Evolutionary conservation across 2,888 invertebrate species (phyloP), one percentile per base, ranked within the genome.

Genomic region (Chalcis sispes): DNA sequence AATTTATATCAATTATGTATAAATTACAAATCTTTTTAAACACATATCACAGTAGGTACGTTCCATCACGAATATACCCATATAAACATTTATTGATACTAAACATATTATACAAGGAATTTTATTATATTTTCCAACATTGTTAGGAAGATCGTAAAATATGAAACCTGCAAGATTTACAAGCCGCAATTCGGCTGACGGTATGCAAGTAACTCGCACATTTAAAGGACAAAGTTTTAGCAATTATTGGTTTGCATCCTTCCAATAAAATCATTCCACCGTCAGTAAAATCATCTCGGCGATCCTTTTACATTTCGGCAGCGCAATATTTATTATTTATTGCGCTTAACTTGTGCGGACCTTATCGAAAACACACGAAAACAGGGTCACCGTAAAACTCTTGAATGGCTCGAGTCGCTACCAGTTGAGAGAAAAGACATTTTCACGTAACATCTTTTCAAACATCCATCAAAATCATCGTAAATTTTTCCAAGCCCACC

Each of bases 391-490:
- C 40, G 42, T 62, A 62, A 71, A 61, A 52, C 2, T 7, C 23
- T 56, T 59, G 67, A 27, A 2, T 7, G 20, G 8, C 27, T 54
- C 27, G 13, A n/a, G n/a, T 20, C 18, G 56, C 72, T 61, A 73
- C 72, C 52, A 48, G 66, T 20, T 58, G 50, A 52, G 52, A 40
- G 62, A 50, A n/a, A 61, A 42, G 29, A 61, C 27, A 67, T 61
- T 72, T 76, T 76, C 56, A 67, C 72, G 67, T 52, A 76, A 76
- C 56, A 50, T 66, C 62, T 40, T n/a, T 46, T 62, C 67, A 50
- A 56, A 54, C 66, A 67, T 70, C 72, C 64, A 42, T 72, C 72
- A 64, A 69, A 64, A 52, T 29, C 36, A n/a, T 77, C 72, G 20
- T 77, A 73, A 77, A 77, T 77, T 32, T 64, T 50, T 3, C 4